Evolutionary conservation across 2,797 vertebrate species (phyloP), one percentile per base, ranked within the genome.

Genomic region (Momotus momota): DNA sequence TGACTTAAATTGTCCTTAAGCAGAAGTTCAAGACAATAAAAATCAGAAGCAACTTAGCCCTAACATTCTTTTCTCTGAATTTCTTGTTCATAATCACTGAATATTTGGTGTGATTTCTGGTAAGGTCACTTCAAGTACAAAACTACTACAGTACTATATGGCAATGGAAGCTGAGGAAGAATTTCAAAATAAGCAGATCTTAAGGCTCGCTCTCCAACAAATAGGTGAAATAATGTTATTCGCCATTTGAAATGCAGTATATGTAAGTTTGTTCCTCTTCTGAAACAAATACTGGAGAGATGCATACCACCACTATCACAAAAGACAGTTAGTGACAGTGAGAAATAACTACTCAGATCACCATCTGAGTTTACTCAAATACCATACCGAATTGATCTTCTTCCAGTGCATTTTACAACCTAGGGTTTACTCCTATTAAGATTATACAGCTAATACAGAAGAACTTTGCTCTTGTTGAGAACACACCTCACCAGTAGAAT

Each of bases 181-280:
- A 29, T 33, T 84, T 72, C 61, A 55, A 55, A 38, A 7, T 29
- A 82, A 86, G 45, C 9, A 81, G 12, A 9, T 55, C 33, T 55
- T 65, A 77, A 94, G 60, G 65, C 35, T 96, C 65, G 82, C 71
- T 91, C 88, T 61, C 51, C 61, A 69, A 58, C 93, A 84, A 75
- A 71, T 43, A 91, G 60, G 75, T 94, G 82, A 92, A 94, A 29
- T 65, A 40, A 82, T 67, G 45, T 62, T 72, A 66, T 66, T 48
- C 81, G 16, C 26, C 16, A 33, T 58, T 93, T 74, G 57, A 86
- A 86, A 81, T 31, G 7, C 1, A 33, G 14, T 15, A 5, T 14
- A 35, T 35, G 4, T 12, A 57, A 45, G 13, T 4, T 17, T 41
- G 25, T 25, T 64, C 19, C 31, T 77, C 35, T 87, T 79, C 54